These are phyloP conservation scores for Halocynthia aurantium DNA, from an alignment of 23 tunicate genomes.

Conservation along the genomic window DNA sequence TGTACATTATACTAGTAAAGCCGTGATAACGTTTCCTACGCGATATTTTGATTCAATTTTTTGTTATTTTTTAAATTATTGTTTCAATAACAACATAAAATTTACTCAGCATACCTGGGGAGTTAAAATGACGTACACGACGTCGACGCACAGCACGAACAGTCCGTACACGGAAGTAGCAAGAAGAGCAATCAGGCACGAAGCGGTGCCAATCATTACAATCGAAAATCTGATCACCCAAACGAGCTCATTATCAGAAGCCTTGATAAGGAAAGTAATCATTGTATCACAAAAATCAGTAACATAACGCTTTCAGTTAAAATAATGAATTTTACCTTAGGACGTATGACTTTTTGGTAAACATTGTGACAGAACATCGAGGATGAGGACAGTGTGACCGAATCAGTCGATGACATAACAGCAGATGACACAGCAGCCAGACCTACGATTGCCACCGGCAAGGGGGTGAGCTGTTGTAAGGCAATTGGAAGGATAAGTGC, in stretches of 20 bases:
- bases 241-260: constrained; percentile 9
- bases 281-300: too few species aligned
- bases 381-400: constrained; percentile 20
- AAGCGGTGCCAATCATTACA: constrained; percentile 12
- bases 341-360: constrained; percentile 10
- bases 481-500: constrained; percentile 12
- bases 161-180: constrained; percentile 29
- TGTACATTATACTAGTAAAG: too few species aligned
- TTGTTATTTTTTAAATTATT: too few species aligned
- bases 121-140: constrained; percentile 7
- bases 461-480: constrained; percentile 11
- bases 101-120: constrained; percentile 10
- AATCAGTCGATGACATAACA: constrained; percentile 27
- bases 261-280: background rate
- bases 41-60: too few species aligned
- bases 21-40: too few species aligned
- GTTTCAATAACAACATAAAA: too few species aligned
- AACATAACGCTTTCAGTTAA: too few species aligned
- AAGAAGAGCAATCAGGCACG: constrained; percentile 15
- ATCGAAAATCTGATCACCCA: constrained; percentile 16
- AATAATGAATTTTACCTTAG: background rate
- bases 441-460: constrained; percentile 26
- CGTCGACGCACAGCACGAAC: constrained; percentile 26
- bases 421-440: constrained; percentile 28
- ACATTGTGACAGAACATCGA: constrained; percentile 27